Conservation (phyloP, 64 coral and sea anemone genomes). For the Stichodactyla mertensii region DNA sequence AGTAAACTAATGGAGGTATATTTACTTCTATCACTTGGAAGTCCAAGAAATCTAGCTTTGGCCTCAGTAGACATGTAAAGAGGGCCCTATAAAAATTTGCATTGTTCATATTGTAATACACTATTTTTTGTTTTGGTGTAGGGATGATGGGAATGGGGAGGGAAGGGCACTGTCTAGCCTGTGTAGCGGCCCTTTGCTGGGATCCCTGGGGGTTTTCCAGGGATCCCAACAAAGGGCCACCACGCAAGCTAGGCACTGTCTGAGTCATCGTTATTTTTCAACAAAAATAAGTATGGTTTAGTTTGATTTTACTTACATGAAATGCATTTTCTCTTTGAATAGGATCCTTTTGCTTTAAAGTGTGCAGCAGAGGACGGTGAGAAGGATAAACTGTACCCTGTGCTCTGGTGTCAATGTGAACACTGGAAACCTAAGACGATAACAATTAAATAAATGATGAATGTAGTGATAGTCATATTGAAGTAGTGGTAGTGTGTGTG, state of each 20-base stretch:
- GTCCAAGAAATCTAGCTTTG: slow-evolving; percentile 63
- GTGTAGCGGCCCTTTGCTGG: too few relatives aligned
- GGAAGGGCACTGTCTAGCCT: too few relatives aligned
- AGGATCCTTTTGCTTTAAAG: slow-evolving; percentile 79
- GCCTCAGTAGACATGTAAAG: slow-evolving; percentile 92
- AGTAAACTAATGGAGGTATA: neutral
- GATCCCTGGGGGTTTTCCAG: too few relatives aligned
- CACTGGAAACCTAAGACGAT: slow-evolving; percentile 44
- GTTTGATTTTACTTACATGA: slow-evolving; percentile 48
- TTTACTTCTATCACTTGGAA: slow-evolving; percentile 86
- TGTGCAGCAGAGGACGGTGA: slow-evolving; percentile 67
- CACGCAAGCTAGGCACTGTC: neutral
- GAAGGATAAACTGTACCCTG: slow-evolving; percentile 70
- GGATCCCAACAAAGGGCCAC: too few relatives aligned
- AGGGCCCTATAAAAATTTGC: slow-evolving; percentile 53
- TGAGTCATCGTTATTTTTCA: neutral
- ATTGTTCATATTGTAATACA: neutral
- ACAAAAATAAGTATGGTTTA: neutral
- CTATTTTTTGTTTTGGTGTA: slow-evolving; percentile 3
- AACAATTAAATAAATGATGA: neutral
- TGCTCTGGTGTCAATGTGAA: slow-evolving; percentile 65
- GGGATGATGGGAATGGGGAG: too few relatives aligned
- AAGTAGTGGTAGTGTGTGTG: too few relatives aligned
- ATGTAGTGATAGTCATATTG: neutral
- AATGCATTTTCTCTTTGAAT: slow-evolving; percentile 82